phyloP scores from a whole-genome alignment of 2,888 invertebrate species.

The Cynaeus angustus region DNA sequence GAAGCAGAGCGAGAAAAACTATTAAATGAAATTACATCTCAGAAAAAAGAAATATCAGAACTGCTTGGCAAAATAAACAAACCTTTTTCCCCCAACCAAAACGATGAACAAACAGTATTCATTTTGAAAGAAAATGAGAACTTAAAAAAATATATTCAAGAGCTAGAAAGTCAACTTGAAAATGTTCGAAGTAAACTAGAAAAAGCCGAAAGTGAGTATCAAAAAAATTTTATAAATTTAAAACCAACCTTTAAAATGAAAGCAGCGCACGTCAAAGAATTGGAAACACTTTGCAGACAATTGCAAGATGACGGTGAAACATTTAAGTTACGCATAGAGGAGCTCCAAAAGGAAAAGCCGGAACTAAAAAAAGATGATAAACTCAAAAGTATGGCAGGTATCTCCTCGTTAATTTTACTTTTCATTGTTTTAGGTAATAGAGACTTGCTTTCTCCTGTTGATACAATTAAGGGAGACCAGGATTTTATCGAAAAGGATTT shows the following conservation, averaged over 20 bases:
- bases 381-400: background rate
- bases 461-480: too few species aligned
- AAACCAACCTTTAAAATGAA: background rate
- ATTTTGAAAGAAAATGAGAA: background rate
- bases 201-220: background rate
- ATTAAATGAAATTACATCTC: background rate
- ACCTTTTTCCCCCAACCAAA: background rate
- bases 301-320: background rate
- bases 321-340: background rate
- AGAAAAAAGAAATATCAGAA: constrained; percentile 5
- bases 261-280: background rate
- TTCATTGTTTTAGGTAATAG: too few species aligned
- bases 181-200: too few species aligned
- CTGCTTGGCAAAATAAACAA: background rate
- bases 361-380: background rate
- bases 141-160: background rate
- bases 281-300: background rate
- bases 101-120: background rate
- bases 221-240: background rate
- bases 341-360: background rate
- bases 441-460: too few species aligned
- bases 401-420: too few species aligned
- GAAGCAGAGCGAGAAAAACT: constrained; percentile 3
- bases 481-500: too few species aligned
- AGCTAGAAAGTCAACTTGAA: background rate